A percentile compares a stretch with the other conserved stretches of the same genome.
Conservation (phyloP, 1,140 invertebrate species). For the Pseudobourletiella spinata region DNA sequence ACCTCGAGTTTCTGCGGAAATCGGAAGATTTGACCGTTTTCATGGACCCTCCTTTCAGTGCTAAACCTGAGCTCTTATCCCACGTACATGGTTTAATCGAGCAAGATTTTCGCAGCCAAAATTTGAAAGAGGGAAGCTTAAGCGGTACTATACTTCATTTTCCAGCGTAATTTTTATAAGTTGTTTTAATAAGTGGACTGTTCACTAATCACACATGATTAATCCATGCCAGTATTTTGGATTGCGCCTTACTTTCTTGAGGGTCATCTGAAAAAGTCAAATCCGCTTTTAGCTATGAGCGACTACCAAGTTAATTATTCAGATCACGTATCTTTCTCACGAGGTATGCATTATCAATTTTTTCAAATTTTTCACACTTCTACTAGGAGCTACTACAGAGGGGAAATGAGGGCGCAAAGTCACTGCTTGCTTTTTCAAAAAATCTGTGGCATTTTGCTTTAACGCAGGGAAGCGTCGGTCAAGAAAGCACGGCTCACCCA, state of each 20-base stretch:
- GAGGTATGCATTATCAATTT: neutral
- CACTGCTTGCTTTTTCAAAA: too few species aligned
- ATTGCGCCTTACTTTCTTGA: constrained; percentile 5
- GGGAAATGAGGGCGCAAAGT: too few species aligned
- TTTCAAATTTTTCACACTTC: too few species aligned
- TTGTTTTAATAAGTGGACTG: neutral
- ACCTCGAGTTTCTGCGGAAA: constrained; percentile 3
- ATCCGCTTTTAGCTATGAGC: neutral
- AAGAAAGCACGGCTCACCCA: neutral
- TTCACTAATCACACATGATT: neutral
- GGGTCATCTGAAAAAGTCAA: constrained; percentile 4
- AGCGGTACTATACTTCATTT: neutral
- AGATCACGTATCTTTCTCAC: neutral
- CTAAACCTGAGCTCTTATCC: constrained; percentile 7
- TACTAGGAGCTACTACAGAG: too few species aligned
- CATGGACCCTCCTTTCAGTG: constrained; percentile 18
- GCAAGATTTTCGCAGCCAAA: neutral
- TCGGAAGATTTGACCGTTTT: constrained; percentile 1
- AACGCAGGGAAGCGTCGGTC: neutral
- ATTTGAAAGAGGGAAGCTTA: neutral
- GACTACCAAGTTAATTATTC: constrained; percentile 5
- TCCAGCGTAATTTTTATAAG: neutral
- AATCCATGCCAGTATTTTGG: constrained; percentile 1
- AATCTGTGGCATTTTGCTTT: neutral
- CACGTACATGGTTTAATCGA: neutral